Base-by-base conservation (phyloP, 2,113 vertebrate genomes). In the Rhagologus leucostigma region DNA sequence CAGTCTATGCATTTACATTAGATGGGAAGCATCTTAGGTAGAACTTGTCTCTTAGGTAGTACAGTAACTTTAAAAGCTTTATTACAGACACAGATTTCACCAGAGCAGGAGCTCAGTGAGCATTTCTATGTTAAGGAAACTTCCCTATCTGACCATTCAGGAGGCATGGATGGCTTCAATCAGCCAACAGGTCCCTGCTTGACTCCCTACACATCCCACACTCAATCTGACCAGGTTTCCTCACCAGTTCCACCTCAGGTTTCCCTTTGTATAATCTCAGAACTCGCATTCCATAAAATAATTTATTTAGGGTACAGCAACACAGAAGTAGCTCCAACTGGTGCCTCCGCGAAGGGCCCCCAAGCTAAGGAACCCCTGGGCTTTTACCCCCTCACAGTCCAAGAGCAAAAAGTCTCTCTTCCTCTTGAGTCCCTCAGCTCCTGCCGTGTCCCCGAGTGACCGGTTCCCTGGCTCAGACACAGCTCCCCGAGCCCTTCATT, bases 181-280 rank as follows among this genome's bases (percentile, higher is more conserved):
- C 10, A 42, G 32, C 19, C 44, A 12, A 15, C 0, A 0, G 7
- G 16, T 32, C 30, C 56, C 49, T 37, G 44, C 33, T 5, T 7
- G 16, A 37, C 52, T 57, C 37, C 59, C 33, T 16, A 23, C 18
- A 42, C 44, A 37, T 29, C 16, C 37, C 22, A 52, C 52, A 57
- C 44, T 37, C 8, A 9, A 3, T 27, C 42, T 33, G 37, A 73
- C 12, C 50, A 65, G 32, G 11, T 7, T 57, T 32, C 32, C 21
- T 32, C 33, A 35, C 17, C 49, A 22, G 26, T 41, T 71, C 57
- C 49, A 56, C 6, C 21, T 17, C 67, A 42, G 26, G 15, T 44
- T 32, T 81, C 32, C 37, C 44, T 74, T 3, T 23, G 27, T 5
- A 65, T 18, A 32, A 49, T 23, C 32, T 50, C 59, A 65, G 22